phyloP scores from a whole-genome alignment of 1,140 invertebrate genomes.

The Saccostrea echinata region DNA sequence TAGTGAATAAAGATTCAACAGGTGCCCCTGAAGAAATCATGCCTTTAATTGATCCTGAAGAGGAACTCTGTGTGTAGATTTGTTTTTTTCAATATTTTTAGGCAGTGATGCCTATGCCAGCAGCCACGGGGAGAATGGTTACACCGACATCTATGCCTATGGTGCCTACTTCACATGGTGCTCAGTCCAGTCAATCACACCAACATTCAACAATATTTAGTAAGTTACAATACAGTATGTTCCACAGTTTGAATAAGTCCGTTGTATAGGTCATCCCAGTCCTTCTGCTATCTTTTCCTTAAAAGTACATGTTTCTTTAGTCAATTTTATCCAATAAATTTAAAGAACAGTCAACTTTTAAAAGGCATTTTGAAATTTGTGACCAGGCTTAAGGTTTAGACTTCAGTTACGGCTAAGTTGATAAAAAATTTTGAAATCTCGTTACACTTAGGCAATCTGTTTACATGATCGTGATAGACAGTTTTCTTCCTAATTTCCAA shows the following conservation, averaged over 20 bases:
- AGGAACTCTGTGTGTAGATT: neutral
- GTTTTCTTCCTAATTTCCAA: no score
- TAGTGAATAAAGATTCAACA: neutral
- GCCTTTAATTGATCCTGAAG: neutral
- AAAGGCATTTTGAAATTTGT: no score
- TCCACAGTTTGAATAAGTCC: neutral
- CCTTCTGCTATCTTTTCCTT: no score
- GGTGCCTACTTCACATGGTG: slow-evolving; percentile 53
- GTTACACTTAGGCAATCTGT: no score
- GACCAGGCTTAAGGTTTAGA: no score
- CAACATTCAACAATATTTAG: slow-evolving; percentile 23
- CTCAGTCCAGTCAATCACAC: slow-evolving; percentile 44
- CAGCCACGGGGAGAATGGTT: slow-evolving; percentile 45
- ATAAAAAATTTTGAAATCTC: no score
- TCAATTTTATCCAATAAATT: no score
- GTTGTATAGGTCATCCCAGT: no score
- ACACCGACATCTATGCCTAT: slow-evolving; percentile 50
- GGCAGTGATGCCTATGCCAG: slow-evolving; percentile 47
- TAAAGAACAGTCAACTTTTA: no score
- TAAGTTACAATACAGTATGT: neutral
- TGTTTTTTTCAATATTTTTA: neutral
- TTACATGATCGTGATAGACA: no score
- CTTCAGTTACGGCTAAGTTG: no score
- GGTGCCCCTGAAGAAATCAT: neutral
- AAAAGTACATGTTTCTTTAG: no score